A percentile compares a stretch with the other conserved stretches of the same genome.
phyloP scores from a whole-genome alignment of 2,113 vertebrate species.

The Suricata suricatta region DNA sequence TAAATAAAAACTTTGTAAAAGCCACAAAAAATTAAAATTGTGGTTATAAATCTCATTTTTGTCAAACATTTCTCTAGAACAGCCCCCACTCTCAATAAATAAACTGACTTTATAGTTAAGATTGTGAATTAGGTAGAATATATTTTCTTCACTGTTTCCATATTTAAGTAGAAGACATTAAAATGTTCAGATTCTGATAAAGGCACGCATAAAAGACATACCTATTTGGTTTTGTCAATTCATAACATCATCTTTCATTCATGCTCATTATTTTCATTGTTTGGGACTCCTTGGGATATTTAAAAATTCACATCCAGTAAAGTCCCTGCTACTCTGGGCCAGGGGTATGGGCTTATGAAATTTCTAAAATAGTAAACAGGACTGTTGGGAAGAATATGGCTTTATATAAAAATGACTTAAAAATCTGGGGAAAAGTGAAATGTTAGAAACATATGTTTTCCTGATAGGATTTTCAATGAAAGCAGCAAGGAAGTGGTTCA shows the following conservation, averaged over 20 bases:
- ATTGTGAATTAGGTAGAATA: background rate
- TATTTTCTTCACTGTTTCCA: background rate
- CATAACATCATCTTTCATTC: background rate
- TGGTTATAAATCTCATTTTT: background rate
- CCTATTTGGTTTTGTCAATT: background rate
- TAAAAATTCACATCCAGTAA: conserved; percentile 1
- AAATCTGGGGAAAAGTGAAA: conserved; percentile 8
- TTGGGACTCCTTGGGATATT: background rate
- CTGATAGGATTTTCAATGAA: conserved; percentile 10
- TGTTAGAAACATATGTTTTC: conserved; percentile 38
- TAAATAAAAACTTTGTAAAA: background rate
- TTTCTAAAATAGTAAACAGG: background rate
- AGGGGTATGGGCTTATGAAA: background rate
- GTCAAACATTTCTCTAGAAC: background rate
- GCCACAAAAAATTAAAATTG: background rate
- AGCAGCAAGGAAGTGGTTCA: conserved; percentile 12
- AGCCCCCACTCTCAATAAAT: background rate
- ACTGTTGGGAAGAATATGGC: background rate
- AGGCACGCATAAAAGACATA: background rate
- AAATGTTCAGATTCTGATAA: background rate
- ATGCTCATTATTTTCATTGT: background rate
- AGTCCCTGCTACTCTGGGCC: background rate
- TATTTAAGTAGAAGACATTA: background rate
- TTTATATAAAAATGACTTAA: conserved; percentile 9
- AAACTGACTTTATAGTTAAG: background rate